Evolutionary conservation across 2,797 vertebrate species (phyloP).

Genomic region (Amblyopsis hoosieri): DNA sequence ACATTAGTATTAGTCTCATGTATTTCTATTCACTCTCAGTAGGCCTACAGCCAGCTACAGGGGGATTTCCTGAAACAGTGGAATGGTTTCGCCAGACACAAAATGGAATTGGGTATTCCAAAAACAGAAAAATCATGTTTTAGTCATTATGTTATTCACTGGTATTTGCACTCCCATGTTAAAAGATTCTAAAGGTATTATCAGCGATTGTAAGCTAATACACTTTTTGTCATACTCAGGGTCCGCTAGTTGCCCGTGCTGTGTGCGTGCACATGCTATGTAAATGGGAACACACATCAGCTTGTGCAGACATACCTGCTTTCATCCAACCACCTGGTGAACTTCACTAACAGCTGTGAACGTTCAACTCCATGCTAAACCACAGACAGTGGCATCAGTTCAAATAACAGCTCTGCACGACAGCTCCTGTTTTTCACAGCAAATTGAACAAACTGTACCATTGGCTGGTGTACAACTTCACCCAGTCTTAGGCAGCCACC

Average conservation of each 20-base stretch:
- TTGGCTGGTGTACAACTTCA: slow-evolving; percentile 38
- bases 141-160: not conserved
- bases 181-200: not conserved
- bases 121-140: not conserved
- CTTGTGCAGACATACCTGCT: not conserved
- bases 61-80: no score
- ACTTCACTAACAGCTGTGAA: slow-evolving; percentile 4
- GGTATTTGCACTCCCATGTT: not conserved
- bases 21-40: no score
- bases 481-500: slow-evolving; percentile 6
- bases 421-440: slow-evolving; percentile 44
- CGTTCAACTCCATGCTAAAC: slow-evolving; percentile 13
- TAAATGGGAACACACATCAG: no score
- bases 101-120: no score
- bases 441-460: slow-evolving; percentile 56
- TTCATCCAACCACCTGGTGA: slow-evolving; percentile 5
- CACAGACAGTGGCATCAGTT: slow-evolving; percentile 20
- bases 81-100: not conserved
- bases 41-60: no score
- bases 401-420: slow-evolving; percentile 36
- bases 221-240: no score
- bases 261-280: no score
- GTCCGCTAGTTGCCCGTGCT: no score
- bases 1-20: no score
- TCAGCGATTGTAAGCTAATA: no score